Conservation (phyloP, 2,113 vertebrate genomes). For the Megaceryle torquata region DNA sequence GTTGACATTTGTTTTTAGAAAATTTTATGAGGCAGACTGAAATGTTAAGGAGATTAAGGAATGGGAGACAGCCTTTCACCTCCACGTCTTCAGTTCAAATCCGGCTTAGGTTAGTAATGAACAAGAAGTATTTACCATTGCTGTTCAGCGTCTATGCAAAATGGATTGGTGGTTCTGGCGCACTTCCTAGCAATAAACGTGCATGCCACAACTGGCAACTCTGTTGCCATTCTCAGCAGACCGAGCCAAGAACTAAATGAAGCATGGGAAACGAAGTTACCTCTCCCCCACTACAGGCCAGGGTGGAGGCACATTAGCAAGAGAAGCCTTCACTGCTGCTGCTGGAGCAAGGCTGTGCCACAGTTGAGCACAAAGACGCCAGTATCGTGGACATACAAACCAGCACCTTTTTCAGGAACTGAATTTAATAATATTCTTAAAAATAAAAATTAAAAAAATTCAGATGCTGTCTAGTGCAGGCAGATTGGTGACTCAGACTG, state of each 20-base stretch:
- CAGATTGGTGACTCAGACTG: not conserved
- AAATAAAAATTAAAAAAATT: not conserved
- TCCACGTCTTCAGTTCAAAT: slow-evolving; percentile 26
- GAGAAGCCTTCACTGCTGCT: not conserved
- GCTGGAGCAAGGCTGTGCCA: not conserved
- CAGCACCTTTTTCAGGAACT: not conserved
- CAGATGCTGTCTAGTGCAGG: not conserved
- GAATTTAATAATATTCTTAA: not conserved
- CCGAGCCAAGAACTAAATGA: slow-evolving; percentile 37
- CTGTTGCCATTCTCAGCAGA: not conserved
- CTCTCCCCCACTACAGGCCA: not conserved
- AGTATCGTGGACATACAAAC: not conserved
- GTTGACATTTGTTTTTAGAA: slow-evolving; percentile 40
- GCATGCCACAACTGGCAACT: slow-evolving; percentile 52
- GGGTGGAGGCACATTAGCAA: not conserved
- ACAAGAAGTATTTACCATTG: slow-evolving; percentile 23
- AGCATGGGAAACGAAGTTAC: slow-evolving; percentile 3
- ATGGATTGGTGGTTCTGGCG: slow-evolving; percentile 52
- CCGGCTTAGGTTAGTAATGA: not conserved
- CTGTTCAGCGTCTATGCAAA: slow-evolving; percentile 24
- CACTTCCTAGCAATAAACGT: slow-evolving; percentile 18
- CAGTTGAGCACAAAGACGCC: not conserved
- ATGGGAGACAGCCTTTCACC: slow-evolving; percentile 27
- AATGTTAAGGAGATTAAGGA: slow-evolving; percentile 45
- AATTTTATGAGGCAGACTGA: slow-evolving; percentile 39